Evolutionary conservation across 2,888 invertebrate genomes (phyloP).

Genomic region (Zaprionus lineosus): DNA sequence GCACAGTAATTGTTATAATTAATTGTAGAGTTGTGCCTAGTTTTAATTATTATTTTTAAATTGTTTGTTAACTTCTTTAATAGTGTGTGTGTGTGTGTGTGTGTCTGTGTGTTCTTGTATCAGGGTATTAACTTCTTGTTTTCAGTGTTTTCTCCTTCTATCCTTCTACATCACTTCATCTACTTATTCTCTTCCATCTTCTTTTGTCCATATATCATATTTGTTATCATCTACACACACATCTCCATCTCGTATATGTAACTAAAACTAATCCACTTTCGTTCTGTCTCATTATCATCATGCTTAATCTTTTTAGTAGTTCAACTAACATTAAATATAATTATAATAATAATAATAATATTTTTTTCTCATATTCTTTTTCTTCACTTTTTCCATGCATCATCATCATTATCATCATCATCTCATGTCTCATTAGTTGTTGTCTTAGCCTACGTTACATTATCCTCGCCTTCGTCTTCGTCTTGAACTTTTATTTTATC

Average conservation of each 20-base stretch:
- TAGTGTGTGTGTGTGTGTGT: constrained; percentile 49
- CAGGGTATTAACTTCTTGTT: constrained; percentile 60
- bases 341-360: constrained; percentile 40
- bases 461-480: constrained; percentile 7
- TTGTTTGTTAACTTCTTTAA: constrained; percentile 70
- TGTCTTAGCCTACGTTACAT: constrained; percentile 43
- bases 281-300: constrained; percentile 13
- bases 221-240: constrained; percentile 40
- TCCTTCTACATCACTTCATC: too few relatives aligned
- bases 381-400: too few relatives aligned
- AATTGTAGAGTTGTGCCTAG: constrained; percentile 75
- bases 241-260: constrained; percentile 41
- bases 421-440: constrained; percentile 30
- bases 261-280: constrained; percentile 61
- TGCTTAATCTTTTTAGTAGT: constrained; percentile 63
- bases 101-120: constrained; percentile 4
- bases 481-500: too few relatives aligned
- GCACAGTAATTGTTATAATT: constrained; percentile 72
- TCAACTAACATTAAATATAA: constrained; percentile 75
- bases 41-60: constrained; percentile 32
- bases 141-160: constrained; percentile 17
- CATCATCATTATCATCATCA: too few relatives aligned
- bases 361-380: constrained; percentile 28
- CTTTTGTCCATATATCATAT: constrained; percentile 44
- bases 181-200: constrained; percentile 21